phyloP scores from a whole-genome alignment of 2,797 vertebrate species.

The Lepilemur ruficaudatus region DNA sequence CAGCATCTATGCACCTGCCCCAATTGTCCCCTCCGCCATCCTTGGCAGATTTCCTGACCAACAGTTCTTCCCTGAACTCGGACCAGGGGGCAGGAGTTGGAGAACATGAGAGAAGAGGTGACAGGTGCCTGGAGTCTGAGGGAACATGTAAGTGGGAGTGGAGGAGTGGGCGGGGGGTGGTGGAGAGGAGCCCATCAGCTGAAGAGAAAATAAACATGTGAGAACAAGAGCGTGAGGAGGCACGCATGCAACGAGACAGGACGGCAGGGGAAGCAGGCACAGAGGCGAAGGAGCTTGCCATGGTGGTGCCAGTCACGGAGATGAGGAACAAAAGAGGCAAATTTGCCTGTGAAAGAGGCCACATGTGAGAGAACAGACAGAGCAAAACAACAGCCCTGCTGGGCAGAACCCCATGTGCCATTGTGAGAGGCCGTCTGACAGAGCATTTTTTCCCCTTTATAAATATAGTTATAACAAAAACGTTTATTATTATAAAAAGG shows the following conservation, averaged over 20 bases:
- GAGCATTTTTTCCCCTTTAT: constrained; percentile 12
- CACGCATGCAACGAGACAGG: neutral
- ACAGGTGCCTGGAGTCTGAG: neutral
- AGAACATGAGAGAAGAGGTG: neutral
- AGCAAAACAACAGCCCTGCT: neutral
- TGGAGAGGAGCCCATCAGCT: neutral
- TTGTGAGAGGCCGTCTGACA: neutral
- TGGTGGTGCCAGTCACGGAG: neutral
- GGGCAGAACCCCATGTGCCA: neutral
- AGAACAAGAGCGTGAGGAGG: neutral
- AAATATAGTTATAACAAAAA: constrained; percentile 17
- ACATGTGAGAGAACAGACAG: neutral
- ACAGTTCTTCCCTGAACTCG: constrained; percentile 4
- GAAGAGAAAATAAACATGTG: neutral
- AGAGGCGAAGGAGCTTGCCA: neutral
- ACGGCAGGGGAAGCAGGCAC: neutral
- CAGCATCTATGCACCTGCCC: constrained; percentile 44
- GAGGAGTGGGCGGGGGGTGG: neutral
- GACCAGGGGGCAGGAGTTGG: neutral
- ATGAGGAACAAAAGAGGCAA: constrained; percentile 25
- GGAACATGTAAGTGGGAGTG: neutral
- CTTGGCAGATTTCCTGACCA: constrained; percentile 55
- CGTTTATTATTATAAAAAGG: neutral
- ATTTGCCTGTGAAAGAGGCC: neutral
- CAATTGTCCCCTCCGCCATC: constrained; percentile 39